Evolutionary conservation across 2,888 invertebrate genomes (phyloP), one percentile per base, ranked within the genome.

Genomic region (Apodemia hepburni): DNA sequence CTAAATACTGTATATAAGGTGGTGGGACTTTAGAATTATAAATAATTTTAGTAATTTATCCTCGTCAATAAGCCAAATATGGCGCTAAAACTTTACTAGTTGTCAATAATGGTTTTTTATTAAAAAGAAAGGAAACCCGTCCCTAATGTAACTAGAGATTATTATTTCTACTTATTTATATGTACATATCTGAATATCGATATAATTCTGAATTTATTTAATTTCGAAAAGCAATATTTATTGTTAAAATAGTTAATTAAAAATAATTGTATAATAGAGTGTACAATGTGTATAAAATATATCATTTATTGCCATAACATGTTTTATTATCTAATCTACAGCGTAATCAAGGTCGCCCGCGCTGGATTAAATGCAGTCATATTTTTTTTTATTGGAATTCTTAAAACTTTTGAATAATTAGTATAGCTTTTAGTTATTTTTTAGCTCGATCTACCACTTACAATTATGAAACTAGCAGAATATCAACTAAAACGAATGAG

Each of bases 1-100:
- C 62, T 73, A 70, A 73, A 73, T 84, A 35, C 45, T 61, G 82
- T 85, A 84, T 75, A 85, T 85, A 85, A 82, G 86, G 80, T 77
- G 85, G 79, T 73, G 73, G 73, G 74, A 72, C 69, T 70, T 75
- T 73, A 71, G 63, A 71, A 67, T 67, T 65, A 60, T 63, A 12
- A 59, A 60, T 60, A 49, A 15, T 27, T 27, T 54, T 42, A 54
- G 54, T 54, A 54, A 54, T 54, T 54, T 54, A 54, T 54, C 27
- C 4, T 54, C 15, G 18, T 54, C 12, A 22, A 54, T 54, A 54
- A 54, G 54, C 27, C 54, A 54, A 27, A 22, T 54, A 54, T 54
- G 54, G 54, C 54, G 7, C 27, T 22, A 54, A 54, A 6, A 54
- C 11, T 54, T 22, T 29, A 27, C 22, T 54, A 58, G 42, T 17